These are phyloP conservation scores for Diplolepis rosae DNA, from an alignment of 2,888 invertebrate genomes.

Conservation along the genomic window DNA sequence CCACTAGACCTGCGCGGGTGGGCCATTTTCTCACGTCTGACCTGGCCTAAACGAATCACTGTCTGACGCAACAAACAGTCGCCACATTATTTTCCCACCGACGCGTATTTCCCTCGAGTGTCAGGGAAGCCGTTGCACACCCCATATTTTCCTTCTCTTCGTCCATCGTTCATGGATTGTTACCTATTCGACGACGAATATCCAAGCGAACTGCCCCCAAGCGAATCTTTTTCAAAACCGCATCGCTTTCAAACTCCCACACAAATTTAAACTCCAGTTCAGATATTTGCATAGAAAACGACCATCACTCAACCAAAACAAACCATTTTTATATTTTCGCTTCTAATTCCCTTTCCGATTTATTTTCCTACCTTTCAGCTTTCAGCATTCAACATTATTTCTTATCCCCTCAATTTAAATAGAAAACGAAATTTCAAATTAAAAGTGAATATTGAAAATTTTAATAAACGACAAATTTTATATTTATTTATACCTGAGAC, in stretches of 20 bases:
- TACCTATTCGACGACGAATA: slow-evolving; percentile 20
- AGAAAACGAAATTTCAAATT: too few species aligned
- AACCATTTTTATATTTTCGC: neutral
- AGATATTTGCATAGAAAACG: slow-evolving; percentile 9
- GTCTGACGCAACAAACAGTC: slow-evolving; percentile 58
- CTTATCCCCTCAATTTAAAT: too few species aligned
- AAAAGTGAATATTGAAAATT: too few species aligned
- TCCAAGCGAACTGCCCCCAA: slow-evolving; percentile 17
- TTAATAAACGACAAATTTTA: too few species aligned
- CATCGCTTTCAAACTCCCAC: slow-evolving; percentile 10
- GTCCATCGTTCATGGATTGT: slow-evolving; percentile 13
- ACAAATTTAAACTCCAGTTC: neutral
- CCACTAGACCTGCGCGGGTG: slow-evolving; percentile 19
- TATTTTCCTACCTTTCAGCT: neutral
- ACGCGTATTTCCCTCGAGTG: slow-evolving; percentile 52
- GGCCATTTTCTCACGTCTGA: slow-evolving; percentile 33
- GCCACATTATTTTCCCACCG: slow-evolving; percentile 60
- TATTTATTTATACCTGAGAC: too few species aligned
- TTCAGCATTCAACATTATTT: neutral
- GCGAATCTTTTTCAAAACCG: slow-evolving; percentile 15
- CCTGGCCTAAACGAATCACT: slow-evolving; percentile 30
- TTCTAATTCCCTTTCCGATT: neutral
- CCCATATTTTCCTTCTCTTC: slow-evolving; percentile 5
- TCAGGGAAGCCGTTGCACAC: neutral
- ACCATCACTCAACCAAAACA: neutral